Base-by-base conservation (phyloP, 2,797 vertebrate genomes). In the Monodelphis domestica region DNA sequence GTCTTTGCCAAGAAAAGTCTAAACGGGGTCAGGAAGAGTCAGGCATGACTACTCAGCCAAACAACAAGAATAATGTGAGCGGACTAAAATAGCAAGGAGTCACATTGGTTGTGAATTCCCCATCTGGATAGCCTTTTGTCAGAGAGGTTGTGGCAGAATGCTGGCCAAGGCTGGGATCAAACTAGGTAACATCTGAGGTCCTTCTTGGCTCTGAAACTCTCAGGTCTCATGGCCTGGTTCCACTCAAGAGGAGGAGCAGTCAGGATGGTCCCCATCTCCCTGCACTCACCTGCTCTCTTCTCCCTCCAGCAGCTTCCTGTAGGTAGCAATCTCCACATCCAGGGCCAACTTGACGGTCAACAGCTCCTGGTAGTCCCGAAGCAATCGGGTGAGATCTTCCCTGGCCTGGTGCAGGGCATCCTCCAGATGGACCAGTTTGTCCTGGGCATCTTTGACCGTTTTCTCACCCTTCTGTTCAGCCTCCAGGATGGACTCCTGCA, bases 271-370 rank as follows among this genome's bases (percentile, higher is more conserved):
- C 54, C 51, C 12, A 2, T 87, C 88, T n/a, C 89, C 5, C 57
- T 92, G 38, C 1, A 50, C 96, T 97, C 95, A 98, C 98, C 98
- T 98, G 98, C 98, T 98, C 91, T 99, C 98, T 96, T 99, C 98
- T 94, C 99, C 99, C 95, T 99, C 99, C 95, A 99, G 98, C 14
- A 99, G 98, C 54, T 98, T 99, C 94, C 98, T 98, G 98, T 99
- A 99, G 54, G 98, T 99, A 97, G 98, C 98, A 3, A 99, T 99
- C 97, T 99, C 98, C 88, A 99, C 98, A 95, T 99, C 99, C 94
- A 99, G 96, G 94, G 98, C 98, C 91, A 99, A 97, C 96, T 99
- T 99, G 96, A 99, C 98, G 53, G 98, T 99, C 98, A 99, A 98
- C 96, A 99, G 97, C 94, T 99, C 99, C 97, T 99, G 98, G 98